These are phyloP conservation scores for Drosophila hawaiiensis DNA, from an alignment of 2,888 invertebrate genomes.

Conservation along the genomic window DNA sequence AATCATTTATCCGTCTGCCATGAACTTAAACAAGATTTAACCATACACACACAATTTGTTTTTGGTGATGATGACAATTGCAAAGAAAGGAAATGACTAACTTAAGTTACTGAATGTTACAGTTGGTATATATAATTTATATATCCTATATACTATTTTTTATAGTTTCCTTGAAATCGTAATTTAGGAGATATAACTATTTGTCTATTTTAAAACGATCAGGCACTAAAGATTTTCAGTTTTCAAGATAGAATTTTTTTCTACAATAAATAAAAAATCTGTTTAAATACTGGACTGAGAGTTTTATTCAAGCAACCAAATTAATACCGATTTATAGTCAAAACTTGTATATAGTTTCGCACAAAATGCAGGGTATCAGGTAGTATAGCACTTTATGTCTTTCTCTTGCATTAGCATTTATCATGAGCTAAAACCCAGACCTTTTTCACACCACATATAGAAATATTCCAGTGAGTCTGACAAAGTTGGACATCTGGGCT, in stretches of 20 bases:
- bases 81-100: not conserved
- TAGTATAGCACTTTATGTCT: too few species aligned
- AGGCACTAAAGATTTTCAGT: too few species aligned
- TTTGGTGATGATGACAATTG: not conserved
- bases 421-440: not conserved
- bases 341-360: not conserved
- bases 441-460: conserved; percentile 4
- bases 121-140: not conserved
- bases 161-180: not conserved
- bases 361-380: not conserved
- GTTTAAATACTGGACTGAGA: too few species aligned
- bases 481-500: conserved; percentile 22
- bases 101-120: not conserved
- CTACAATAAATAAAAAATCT: not conserved
- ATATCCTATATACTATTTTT: not conserved
- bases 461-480: not conserved
- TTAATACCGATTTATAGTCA: not conserved
- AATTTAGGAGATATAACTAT: not conserved
- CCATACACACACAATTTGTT: conserved; percentile 13
- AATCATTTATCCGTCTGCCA: not conserved
- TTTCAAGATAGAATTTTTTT: not conserved
- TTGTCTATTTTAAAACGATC: too few species aligned
- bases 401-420: not conserved
- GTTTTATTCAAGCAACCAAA: not conserved
- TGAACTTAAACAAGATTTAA: not conserved